Evolutionary conservation across 92 coral and sea anemone species (phyloP), one percentile per base, ranked within the genome.

Genomic region (Umimayanthus chanpuru): DNA sequence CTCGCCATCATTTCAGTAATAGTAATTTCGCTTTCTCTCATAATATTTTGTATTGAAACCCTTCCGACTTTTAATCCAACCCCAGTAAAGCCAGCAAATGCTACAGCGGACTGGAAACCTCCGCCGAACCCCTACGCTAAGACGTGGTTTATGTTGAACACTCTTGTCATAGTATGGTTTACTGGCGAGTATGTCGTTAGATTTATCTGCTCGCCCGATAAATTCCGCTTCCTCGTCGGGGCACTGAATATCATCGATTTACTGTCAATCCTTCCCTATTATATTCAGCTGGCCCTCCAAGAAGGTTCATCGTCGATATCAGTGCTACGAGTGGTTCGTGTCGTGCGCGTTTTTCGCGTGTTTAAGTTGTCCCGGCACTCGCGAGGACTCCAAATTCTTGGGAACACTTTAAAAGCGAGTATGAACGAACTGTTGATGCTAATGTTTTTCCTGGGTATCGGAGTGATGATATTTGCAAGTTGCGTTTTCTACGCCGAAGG

Each of bases 401-500:
- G 99, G 3, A 97, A 97, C 87, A 97, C 99, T 39, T 90, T 97
- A 39, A 89, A 91, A 85, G 98, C 99, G 61, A 95, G 98, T 67
- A 88, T 97, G 89, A 97, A 96, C 85, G 99, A 97, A 74, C 91
- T 97, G 78, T 85, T 97, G 55, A 97, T 97, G 99, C 78, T 97
- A 71, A 94, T 94, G 93, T 97, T 97, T 85, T 97, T 97, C 92
- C 92, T 97, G 56, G 93, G 93, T 44, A 95, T 97, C 73, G 99
- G 99, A 21, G 99, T 97, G 6, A 97, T 96, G 94, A 97, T 97
- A 89, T 97, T 97, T 85, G 99, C 96, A 14, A 97, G 99, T 88
- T 97, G 99, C 90, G 98, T 97, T 38, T 97, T 90, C 95, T 97
- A 97, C 88, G 98, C 99, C 1, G 99, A 97, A 83, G 96, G 98